These are phyloP conservation scores for Melinaea marsaeus DNA, from an alignment of 2,888 invertebrate species.

Conservation along the genomic window DNA sequence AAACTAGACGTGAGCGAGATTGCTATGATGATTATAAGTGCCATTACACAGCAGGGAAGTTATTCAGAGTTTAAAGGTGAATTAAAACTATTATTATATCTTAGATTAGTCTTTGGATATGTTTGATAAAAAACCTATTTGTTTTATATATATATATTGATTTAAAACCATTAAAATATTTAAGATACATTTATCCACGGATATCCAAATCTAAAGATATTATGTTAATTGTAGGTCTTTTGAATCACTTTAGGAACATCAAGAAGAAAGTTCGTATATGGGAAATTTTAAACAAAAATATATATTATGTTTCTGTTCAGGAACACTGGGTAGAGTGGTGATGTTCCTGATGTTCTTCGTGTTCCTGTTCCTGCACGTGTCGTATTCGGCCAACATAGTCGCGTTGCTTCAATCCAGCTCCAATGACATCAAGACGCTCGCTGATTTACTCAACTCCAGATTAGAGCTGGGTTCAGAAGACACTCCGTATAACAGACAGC, in stretches of 20 bases:
- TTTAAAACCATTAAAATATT: too few relatives aligned
- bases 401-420: constrained; percentile 84
- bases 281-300: not conserved
- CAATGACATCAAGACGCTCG: constrained; percentile 78
- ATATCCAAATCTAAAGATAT: too few relatives aligned
- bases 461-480: constrained; percentile 82
- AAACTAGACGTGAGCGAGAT: constrained; percentile 67
- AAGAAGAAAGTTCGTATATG: too few relatives aligned
- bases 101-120: too few relatives aligned
- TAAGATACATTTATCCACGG: too few relatives aligned
- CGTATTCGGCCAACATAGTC: constrained; percentile 86
- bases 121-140: too few relatives aligned
- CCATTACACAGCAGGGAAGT: constrained; percentile 79
- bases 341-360: constrained; percentile 79
- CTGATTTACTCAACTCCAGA: constrained; percentile 81
- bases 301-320: constrained; percentile 39
- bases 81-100: not conserved
- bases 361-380: constrained; percentile 82
- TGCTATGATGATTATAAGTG: constrained; percentile 73
- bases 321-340: constrained; percentile 75
- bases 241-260: too few relatives aligned
- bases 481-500: constrained; percentile 79
- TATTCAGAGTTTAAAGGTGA: constrained; percentile 43
- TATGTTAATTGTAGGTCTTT: too few relatives aligned
- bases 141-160: too few relatives aligned